A percentile compares a stretch with the other conserved stretches of the same genome.
Evolutionary conservation across 2,888 invertebrate species (phyloP).

Genomic region (Scaptomyza parva): DNA sequence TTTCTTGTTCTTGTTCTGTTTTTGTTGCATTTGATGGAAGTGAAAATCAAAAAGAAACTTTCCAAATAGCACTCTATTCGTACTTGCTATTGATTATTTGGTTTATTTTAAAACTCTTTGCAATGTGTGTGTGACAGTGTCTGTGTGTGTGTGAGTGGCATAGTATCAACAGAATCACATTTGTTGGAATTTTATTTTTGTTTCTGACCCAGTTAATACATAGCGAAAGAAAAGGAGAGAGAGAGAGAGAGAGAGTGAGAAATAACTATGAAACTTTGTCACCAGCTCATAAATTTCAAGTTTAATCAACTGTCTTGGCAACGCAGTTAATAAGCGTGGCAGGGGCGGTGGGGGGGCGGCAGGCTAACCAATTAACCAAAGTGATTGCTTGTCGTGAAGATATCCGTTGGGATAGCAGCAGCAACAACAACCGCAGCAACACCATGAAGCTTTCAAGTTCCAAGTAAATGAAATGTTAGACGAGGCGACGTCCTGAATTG

Average conservation of each 20-base stretch:
- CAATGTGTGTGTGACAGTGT: not conserved
- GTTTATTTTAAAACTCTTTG: not conserved
- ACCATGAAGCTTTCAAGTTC: conserved; percentile 56
- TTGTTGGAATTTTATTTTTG: not conserved
- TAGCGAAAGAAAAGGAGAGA: too few relatives aligned
- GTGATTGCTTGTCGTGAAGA: conserved; percentile 37
- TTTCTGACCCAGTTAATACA: conserved; percentile 25
- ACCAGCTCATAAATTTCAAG: not conserved
- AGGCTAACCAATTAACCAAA: conserved; percentile 60
- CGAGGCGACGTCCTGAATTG: conserved; percentile 58
- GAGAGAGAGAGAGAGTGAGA: not conserved
- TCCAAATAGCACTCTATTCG: not conserved
- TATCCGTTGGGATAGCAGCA: not conserved
- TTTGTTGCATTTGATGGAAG: not conserved
- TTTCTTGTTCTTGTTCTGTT: not conserved
- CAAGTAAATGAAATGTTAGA: conserved; percentile 72
- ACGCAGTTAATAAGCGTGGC: conserved; percentile 18
- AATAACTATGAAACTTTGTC: not conserved
- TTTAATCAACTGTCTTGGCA: conserved; percentile 4
- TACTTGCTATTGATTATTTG: conserved; percentile 13
- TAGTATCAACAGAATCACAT: not conserved
- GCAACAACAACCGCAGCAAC: not conserved
- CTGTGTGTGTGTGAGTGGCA: not conserved
- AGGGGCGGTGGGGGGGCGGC: not conserved
- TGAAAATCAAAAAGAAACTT: conserved; percentile 1